These are phyloP conservation scores for Scomber scombrus DNA, from an alignment of 2,113 vertebrate species.

Conservation along the genomic window DNA sequence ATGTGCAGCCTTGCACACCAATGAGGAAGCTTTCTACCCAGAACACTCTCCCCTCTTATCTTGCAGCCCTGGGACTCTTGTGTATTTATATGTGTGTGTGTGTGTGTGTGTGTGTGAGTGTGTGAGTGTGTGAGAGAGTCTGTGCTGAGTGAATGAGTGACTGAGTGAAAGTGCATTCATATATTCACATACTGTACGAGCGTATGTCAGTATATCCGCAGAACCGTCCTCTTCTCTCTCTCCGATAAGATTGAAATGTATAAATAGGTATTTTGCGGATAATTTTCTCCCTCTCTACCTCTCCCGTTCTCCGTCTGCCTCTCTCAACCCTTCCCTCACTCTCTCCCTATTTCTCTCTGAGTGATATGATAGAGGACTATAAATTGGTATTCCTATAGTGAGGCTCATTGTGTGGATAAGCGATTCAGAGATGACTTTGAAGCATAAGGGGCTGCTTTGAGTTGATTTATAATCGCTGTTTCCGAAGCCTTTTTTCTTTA, in stretches of 20 bases:
- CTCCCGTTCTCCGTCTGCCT: constrained; percentile 11
- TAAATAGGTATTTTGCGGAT: constrained; percentile 44
- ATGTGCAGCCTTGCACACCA: constrained; percentile 84
- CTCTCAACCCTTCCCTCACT: neutral
- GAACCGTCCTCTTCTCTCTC: neutral
- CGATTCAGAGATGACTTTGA: constrained; percentile 81
- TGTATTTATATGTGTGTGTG: neutral
- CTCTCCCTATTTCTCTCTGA: constrained; percentile 7
- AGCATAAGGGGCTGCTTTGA: constrained; percentile 63
- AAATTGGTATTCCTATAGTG: constrained; percentile 71
- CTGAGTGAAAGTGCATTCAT: constrained; percentile 37
- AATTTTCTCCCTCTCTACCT: constrained; percentile 4
- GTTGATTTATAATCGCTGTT: constrained; percentile 69
- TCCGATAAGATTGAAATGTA: constrained; percentile 37
- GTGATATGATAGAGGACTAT: constrained; percentile 58
- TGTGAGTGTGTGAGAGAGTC: constrained; percentile 5
- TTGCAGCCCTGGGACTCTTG: constrained; percentile 53
- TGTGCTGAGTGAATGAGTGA: constrained; percentile 4
- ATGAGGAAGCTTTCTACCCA: constrained; percentile 80
- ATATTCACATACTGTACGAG: constrained; percentile 35
- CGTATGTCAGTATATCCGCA: constrained; percentile 21
- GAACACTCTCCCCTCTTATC: constrained; percentile 83
- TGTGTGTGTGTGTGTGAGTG: constrained; percentile 6
- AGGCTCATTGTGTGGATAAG: constrained; percentile 69
- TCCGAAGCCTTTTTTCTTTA: constrained; percentile 5